Conservation (phyloP, 2,113 vertebrate species). For the Tinamus guttatus region DNA sequence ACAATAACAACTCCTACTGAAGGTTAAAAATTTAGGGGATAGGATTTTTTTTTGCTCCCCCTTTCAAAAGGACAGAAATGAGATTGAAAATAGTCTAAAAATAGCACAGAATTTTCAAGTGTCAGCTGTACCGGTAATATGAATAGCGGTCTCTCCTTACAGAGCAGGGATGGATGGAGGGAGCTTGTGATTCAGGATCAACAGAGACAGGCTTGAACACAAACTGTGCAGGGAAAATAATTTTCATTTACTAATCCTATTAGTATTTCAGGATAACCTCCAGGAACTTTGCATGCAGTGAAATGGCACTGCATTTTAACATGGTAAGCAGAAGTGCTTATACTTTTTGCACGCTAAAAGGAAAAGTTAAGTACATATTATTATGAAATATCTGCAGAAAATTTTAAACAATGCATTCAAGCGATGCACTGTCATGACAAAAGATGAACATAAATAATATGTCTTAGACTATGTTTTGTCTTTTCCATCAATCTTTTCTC, state of each 20-base stretch:
- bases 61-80: constrained; percentile 53
- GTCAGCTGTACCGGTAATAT: constrained; percentile 50
- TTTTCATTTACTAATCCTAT: not conserved
- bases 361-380: not conserved
- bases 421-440: not conserved
- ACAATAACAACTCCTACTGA: constrained; percentile 28
- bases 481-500: constrained; percentile 28
- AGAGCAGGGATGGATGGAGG: constrained; percentile 28
- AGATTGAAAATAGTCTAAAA: constrained; percentile 61
- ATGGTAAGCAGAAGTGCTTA: not conserved
- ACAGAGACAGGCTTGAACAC: not conserved
- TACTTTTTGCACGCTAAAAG: not conserved
- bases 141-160: constrained; percentile 60
- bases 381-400: constrained; percentile 14
- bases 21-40: constrained; percentile 32
- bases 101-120: constrained; percentile 56
- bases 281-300: not conserved
- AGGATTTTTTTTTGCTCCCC: not conserved
- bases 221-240: not conserved
- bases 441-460: constrained; percentile 14
- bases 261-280: not conserved
- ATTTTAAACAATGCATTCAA: constrained; percentile 28
- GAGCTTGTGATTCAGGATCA: not conserved
- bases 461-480: constrained; percentile 34
- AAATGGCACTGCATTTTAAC: not conserved